Base-by-base conservation (phyloP, 2,797 vertebrate species). In the Acropternis orthonyx region DNA sequence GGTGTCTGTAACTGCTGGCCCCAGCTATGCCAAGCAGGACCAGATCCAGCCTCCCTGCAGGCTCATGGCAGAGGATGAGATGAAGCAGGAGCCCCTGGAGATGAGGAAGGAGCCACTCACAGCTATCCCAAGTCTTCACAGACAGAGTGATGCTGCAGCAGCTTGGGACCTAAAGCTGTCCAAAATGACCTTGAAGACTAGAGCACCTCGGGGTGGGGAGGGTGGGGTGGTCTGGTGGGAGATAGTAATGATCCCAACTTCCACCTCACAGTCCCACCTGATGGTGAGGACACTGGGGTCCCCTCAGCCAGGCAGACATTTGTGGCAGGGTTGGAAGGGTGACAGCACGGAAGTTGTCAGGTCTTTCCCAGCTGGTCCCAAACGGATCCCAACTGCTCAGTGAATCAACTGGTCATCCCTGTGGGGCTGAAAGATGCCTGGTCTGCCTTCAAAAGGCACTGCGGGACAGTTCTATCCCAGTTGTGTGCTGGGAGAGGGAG, bases 21-120 rank as follows among this genome's bases (percentile, higher is more conserved):
- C 14, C n/a, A 19, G 32, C 39, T 0, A 0, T 17, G 17, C 20
- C 34, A 48, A 32, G 34, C 32, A 69, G 34, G 12, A 69, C 18
- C 34, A 49, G 24, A 34, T 22, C 32, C 14, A 21, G 48, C 21
- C 36, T 76, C 65, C 39, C 65, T n/a, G 27, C 4, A 2, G 48
- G 65, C 20, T 67, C 1, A 0, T 56, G 59, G 27, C 12, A 14
- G 28, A 77, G 34, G 41, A 66, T 2, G 2, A 62, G 12, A 18
- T 41, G 56, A 63, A 78, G 34, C 49, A 34, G 21, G 20, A 90
- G 17, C 16, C 46, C 37, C 75, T 3, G 6, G 30, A 48, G 23
- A 10, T 43, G 51, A 12, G 21, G 32, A 87, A 74, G 19, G 27
- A 58, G 51, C 23, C 1, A 1, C 12, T 56, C 9, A n/a, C 18